phyloP scores from a whole-genome alignment of 1,140 invertebrate genomes.

The Ericerus pela region DNA sequence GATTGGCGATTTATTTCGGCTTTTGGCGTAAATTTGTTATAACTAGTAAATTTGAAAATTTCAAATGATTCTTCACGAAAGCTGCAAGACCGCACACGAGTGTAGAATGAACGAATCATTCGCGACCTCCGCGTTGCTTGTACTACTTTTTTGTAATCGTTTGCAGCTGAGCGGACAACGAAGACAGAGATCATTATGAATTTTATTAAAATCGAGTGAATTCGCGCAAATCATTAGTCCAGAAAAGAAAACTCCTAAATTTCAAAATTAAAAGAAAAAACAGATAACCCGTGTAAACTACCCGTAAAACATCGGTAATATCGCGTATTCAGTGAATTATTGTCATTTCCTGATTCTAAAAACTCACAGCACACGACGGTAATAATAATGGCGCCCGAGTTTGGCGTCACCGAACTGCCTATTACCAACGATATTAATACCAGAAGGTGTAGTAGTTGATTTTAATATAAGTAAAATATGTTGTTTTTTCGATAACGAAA shows the following conservation, averaged over 20 bases:
- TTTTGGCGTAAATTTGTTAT: too few relatives aligned
- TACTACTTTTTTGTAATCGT: not conserved
- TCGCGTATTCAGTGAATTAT: slow-evolving; percentile 8
- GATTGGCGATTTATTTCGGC: too few relatives aligned
- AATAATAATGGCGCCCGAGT: slow-evolving; percentile 5
- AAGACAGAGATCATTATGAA: not conserved
- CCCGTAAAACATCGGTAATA: not conserved
- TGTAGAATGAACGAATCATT: not conserved
- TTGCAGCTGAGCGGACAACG: not conserved
- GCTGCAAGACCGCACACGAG: too few relatives aligned
- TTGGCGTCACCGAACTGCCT: not conserved
- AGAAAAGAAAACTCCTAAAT: slow-evolving; percentile 7
- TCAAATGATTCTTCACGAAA: too few relatives aligned
- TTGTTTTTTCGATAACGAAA: not conserved
- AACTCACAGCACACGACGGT: not conserved
- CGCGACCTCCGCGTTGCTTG: not conserved
- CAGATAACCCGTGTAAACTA: slow-evolving; percentile 10
- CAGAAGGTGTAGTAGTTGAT: slow-evolving; percentile 4
- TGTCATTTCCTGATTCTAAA: slow-evolving; percentile 4
- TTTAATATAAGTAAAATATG: slow-evolving; percentile 7
- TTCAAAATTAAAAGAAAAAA: slow-evolving; percentile 1
- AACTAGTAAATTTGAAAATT: too few relatives aligned
- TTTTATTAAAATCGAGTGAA: slow-evolving; percentile 1
- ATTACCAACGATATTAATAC: not conserved
- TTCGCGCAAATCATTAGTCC: slow-evolving; percentile 10